Evolutionary conservation across 2,113 vertebrate genomes (phyloP), one percentile per base, ranked within the genome.

Genomic region (Saimiri boliviensis): DNA sequence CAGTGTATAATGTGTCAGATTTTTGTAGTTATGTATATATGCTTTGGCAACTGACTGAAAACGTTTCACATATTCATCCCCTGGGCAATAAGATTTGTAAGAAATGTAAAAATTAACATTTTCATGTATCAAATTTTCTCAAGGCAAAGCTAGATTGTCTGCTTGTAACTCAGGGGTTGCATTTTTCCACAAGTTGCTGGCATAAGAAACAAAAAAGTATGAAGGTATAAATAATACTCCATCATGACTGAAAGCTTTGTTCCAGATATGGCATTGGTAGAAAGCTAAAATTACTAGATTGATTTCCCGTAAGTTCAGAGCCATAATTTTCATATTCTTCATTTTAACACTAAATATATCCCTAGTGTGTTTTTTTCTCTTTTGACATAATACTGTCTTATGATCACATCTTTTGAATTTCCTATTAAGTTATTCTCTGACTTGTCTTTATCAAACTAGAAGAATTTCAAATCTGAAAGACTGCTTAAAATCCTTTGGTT

Each of bases 201-300:
- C 96, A 97, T 80, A 79, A 82, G 73, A 88, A 83, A 93, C 89
- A 98, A 81, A 96, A 93, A 90, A 96, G 98, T 93, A 98, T 68
- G 97, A 98, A 98, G 95, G 93, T 98, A 93, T 98, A 98, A 98
- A 98, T 98, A 94, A 97, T 97, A 68, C 89, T 97, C 94, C 94
- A 91, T 4, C 19, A 77, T 66, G 16, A 35, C 82, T 49, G 14
- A 94, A 89, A 86, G 11, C 20, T 95, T 98, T 86, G n/a, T 87
- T 96, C 86, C 96, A 98, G 97, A 96, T 37, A 90, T 49, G 40
- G n/a, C 68, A 68, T 66, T 98, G 98, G 98, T 97, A 97, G 54
- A 97, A 96, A 97, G 96, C 12, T 90, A 92, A 96, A 96, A 97
- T 91, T 74, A 93, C 42, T 92, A n/a, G 32, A 90, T 94, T 94